Percentiles rank a stretch among this genome's conserved stretches.
These are phyloP conservation scores for Dryococelus australis DNA, from an alignment of 2,888 invertebrate species.

Conservation along the genomic window DNA sequence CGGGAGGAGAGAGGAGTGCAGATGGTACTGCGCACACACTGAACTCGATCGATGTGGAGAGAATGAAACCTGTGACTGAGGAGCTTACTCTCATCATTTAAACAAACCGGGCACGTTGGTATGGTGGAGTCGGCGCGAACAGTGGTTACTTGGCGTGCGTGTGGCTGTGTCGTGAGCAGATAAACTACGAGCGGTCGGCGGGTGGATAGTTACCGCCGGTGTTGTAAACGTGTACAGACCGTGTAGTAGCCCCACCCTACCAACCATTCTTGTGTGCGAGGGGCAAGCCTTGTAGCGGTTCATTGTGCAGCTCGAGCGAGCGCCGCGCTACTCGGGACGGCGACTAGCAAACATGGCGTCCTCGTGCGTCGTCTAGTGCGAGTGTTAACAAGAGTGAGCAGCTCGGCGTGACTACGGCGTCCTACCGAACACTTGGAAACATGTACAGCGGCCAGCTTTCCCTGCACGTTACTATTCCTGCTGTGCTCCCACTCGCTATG, in stretches of 20 bases:
- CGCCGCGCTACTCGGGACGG: background rate
- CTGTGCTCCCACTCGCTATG: background rate
- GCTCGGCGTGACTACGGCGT: background rate
- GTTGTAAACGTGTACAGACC: background rate
- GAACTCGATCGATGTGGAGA: conserved; percentile 27
- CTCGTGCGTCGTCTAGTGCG: background rate
- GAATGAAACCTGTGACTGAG: conserved; percentile 20
- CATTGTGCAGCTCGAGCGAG: background rate
- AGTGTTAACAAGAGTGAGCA: background rate
- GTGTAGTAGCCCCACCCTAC: conserved; percentile 16
- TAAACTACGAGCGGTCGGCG: background rate
- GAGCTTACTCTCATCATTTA: background rate
- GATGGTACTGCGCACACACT: conserved; percentile 31
- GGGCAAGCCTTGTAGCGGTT: background rate
- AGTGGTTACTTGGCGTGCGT: background rate
- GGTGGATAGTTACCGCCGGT: background rate
- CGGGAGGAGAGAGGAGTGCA: conserved; percentile 26
- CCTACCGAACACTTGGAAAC: background rate
- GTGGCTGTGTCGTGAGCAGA: background rate
- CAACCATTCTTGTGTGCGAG: background rate
- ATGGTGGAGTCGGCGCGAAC: background rate
- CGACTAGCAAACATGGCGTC: conserved; percentile 2
- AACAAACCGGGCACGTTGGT: background rate
- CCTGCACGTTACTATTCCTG: background rate
- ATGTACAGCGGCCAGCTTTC: background rate